phyloP scores from a whole-genome alignment of 2,113 vertebrate genomes.

The Pagrus major region DNA sequence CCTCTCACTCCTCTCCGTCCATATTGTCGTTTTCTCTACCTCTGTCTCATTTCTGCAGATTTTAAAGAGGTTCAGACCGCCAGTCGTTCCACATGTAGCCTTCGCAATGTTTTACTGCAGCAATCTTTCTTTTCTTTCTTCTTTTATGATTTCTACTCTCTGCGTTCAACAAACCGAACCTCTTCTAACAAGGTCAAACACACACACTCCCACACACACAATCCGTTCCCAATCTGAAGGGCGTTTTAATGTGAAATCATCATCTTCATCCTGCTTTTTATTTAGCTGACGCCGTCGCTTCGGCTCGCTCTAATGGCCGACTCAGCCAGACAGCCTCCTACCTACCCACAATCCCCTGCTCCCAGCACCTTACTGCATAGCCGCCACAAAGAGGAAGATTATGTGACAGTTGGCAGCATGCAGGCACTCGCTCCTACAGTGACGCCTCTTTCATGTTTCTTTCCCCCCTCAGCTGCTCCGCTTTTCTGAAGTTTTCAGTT shows the following conservation, averaged over 20 bases:
- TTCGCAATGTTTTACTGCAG: neutral
- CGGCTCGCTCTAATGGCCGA: constrained; percentile 28
- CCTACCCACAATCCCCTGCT: constrained; percentile 72
- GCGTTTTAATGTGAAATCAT: constrained; percentile 42
- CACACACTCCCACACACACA: constrained; percentile 16
- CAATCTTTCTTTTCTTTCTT: neutral
- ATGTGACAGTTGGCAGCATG: constrained; percentile 55
- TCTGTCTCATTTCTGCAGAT: neutral
- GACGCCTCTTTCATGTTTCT: constrained; percentile 37
- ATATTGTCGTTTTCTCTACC: neutral
- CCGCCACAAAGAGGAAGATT: constrained; percentile 47
- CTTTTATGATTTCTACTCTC: neutral
- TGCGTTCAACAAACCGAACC: constrained; percentile 10
- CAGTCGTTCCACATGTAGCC: neutral
- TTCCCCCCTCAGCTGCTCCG: neutral
- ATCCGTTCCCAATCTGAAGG: neutral
- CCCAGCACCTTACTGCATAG: constrained; percentile 46
- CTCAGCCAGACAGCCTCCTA: constrained; percentile 39
- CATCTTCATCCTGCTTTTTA: constrained; percentile 44
- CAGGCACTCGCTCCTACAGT: constrained; percentile 23
- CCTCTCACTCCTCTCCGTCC: neutral
- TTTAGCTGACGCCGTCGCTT: constrained; percentile 44
- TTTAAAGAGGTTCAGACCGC: neutral
- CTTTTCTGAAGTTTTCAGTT: constrained; percentile 11
- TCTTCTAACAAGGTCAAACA: constrained; percentile 31